Conservation (phyloP, 2,888 invertebrate genomes). For the Ashinkailepas kermadecensis region DNA sequence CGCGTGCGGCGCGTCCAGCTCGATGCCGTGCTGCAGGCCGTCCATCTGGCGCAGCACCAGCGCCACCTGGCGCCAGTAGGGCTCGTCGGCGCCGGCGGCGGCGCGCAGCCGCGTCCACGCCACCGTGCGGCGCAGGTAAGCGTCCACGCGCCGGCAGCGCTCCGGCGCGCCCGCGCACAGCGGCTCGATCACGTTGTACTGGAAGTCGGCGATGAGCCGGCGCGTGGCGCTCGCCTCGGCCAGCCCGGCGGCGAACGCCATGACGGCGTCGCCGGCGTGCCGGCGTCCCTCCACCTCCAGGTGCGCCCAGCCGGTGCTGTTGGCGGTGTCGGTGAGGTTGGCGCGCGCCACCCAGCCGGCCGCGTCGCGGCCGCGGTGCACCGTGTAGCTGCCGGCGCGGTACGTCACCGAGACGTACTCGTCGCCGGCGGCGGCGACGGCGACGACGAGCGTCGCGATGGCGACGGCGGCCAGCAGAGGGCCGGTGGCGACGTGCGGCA, state of each 20-base stretch:
- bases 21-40: slow-evolving; percentile 12
- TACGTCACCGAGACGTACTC: neutral
- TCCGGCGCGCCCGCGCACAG: neutral
- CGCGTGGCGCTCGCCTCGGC: neutral
- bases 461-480: neutral
- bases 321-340: slow-evolving; percentile 27
- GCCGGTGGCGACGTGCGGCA: neutral
- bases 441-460: too few species aligned
- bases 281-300: neutral
- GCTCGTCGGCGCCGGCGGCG: neutral
- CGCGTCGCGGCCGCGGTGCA: slow-evolving; percentile 19
- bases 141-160: neutral
- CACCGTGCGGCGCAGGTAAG: neutral
- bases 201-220: neutral
- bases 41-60: slow-evolving; percentile 1
- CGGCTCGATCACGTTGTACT: neutral
- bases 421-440: slow-evolving; percentile 5
- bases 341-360: slow-evolving; percentile 30
- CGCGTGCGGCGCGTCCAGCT: neutral
- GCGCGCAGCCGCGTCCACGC: neutral
- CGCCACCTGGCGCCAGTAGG: slow-evolving; percentile 6
- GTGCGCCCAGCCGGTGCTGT: neutral
- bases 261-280: neutral
- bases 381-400: slow-evolving; percentile 1
- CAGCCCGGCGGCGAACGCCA: slow-evolving; percentile 7